Percentiles rank a stretch among this genome's conserved stretches.
Conservation (phyloP, 2,113 vertebrate species). For the Mionectes macconnelli region DNA sequence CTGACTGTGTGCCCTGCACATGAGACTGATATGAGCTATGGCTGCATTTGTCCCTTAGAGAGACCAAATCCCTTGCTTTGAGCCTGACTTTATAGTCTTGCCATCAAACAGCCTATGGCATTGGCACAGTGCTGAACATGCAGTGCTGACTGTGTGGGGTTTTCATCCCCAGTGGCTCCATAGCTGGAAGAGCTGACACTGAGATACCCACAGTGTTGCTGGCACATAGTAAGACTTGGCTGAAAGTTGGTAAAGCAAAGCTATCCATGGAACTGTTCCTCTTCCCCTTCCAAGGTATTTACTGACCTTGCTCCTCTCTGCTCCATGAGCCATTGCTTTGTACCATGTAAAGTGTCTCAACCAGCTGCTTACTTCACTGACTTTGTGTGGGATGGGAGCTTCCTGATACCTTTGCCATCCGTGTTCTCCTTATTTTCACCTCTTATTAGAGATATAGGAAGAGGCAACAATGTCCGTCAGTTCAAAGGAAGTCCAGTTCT, state of each 20-base stretch:
- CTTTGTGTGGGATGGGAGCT: background rate
- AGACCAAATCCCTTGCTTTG: background rate
- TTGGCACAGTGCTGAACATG: background rate
- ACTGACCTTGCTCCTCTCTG: background rate
- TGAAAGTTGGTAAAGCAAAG: background rate
- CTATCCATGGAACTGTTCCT: background rate
- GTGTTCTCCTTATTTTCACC: background rate
- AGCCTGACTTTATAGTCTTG: background rate
- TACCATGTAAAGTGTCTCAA: background rate
- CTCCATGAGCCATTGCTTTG: background rate
- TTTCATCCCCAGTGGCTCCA: background rate
- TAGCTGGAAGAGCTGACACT: background rate
- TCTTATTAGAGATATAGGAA: background rate
- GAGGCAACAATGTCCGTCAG: background rate
- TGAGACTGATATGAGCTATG: background rate
- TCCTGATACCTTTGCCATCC: background rate
- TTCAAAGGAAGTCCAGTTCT: background rate
- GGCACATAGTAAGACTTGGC: background rate
- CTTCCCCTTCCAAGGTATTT: background rate
- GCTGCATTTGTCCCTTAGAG: fast-evolving
- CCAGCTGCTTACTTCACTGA: background rate
- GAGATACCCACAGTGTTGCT: background rate
- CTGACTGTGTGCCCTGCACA: background rate
- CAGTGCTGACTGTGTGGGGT: background rate
- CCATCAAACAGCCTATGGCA: background rate